phyloP scores from a whole-genome alignment of 2,113 vertebrate genomes.

The Atlantisia rogersi region DNA sequence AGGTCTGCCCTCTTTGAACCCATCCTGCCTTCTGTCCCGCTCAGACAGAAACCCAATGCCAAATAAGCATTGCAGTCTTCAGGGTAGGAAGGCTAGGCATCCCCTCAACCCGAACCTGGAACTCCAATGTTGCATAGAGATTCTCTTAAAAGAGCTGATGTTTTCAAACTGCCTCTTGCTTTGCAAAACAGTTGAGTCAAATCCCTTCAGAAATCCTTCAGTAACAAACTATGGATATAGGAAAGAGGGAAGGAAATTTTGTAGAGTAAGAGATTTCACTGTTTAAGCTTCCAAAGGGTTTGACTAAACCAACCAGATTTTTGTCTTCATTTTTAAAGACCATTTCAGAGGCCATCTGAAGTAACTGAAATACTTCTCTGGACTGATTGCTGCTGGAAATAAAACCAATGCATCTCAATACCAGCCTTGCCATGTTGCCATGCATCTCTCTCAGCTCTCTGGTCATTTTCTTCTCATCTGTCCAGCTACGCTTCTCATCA shows the following conservation, averaged over 20 bases:
- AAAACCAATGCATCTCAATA: not conserved
- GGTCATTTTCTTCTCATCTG: not conserved
- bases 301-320: not conserved
- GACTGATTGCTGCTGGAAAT: not conserved
- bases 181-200: not conserved
- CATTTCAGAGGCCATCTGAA: not conserved
- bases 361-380: not conserved
- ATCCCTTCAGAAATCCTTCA: not conserved
- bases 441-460: not conserved
- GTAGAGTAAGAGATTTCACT: not conserved
- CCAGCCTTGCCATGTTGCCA: not conserved
- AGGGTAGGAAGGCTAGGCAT: not conserved
- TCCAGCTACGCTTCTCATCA: not conserved
- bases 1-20: not conserved
- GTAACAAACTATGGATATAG: not conserved
- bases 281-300: not conserved
- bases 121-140: not conserved
- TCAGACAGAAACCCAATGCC: not conserved
- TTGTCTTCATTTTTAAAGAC: not conserved
- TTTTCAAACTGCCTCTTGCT: not conserved
- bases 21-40: not conserved
- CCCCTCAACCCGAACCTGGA: not conserved
- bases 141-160: not conserved
- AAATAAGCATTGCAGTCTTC: not conserved
- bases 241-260: not conserved